These are phyloP conservation scores for Sorex fumeus DNA, from an alignment of 2,113 vertebrate species.

Conservation along the genomic window DNA sequence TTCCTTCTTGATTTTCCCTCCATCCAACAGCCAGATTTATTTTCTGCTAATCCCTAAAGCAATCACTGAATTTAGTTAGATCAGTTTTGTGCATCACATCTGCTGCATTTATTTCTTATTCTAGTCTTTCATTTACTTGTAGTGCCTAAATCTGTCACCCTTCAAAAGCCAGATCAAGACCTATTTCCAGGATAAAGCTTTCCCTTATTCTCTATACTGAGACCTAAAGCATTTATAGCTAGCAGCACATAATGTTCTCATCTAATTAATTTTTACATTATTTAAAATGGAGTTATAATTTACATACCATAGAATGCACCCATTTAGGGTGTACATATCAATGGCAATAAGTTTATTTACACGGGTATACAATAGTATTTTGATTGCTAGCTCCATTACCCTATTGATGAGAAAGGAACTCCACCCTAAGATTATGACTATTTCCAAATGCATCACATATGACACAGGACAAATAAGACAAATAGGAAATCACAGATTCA, in stretches of 20 bases:
- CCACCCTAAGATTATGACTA: not conserved
- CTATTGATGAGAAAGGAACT: not conserved
- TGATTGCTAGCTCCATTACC: not conserved
- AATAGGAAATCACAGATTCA: not conserved
- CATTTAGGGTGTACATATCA: slow-evolving; percentile 12
- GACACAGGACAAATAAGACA: not conserved
- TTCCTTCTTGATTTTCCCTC: slow-evolving; percentile 45
- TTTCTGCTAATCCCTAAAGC: slow-evolving; percentile 34
- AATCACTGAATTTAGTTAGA: slow-evolving; percentile 43
- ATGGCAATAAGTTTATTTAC: slow-evolving; percentile 48
- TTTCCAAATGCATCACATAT: slow-evolving; percentile 18
- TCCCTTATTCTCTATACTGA: not conserved
- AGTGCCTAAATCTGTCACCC: not conserved
- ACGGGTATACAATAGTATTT: slow-evolving; percentile 41
- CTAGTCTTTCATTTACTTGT: not conserved
- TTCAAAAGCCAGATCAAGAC: slow-evolving; percentile 45
- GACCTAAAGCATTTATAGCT: slow-evolving; percentile 39
- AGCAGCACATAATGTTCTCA: slow-evolving; percentile 21
- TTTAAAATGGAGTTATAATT: slow-evolving; percentile 41
- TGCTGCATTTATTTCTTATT: slow-evolving; percentile 47
- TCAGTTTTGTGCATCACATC: slow-evolving; percentile 38
- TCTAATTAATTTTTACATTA: not conserved
- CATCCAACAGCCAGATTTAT: not conserved
- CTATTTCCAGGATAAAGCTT: not conserved
- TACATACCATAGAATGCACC: slow-evolving; percentile 17